Evolutionary conservation across 2,797 vertebrate species (phyloP).

Genomic region (Melanotaenia maccullochi): DNA sequence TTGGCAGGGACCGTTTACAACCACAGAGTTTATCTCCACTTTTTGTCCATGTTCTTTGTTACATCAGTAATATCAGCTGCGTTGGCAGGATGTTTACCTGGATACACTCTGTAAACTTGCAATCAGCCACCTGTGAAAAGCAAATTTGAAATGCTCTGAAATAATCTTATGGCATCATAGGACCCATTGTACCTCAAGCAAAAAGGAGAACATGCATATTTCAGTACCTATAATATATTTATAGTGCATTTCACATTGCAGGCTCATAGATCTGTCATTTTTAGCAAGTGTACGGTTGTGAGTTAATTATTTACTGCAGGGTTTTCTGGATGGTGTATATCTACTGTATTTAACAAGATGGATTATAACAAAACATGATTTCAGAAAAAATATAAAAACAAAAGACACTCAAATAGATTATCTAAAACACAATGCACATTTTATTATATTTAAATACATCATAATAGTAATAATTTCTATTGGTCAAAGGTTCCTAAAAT

Average conservation of each 20-base stretch:
- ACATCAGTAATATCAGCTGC: slow-evolving; percentile 27
- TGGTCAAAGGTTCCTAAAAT: slow-evolving; percentile 80
- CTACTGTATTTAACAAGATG: slow-evolving; percentile 12
- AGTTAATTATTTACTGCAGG: slow-evolving; percentile 51
- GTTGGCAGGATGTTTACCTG: slow-evolving; percentile 44
- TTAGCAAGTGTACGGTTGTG: slow-evolving; percentile 40
- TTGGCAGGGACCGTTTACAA: not conserved
- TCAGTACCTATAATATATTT: slow-evolving; percentile 64
- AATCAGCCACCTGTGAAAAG: slow-evolving; percentile 39
- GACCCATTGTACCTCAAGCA: slow-evolving; percentile 17
- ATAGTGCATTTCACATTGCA: slow-evolving; percentile 57
- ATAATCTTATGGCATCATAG: slow-evolving; percentile 11
- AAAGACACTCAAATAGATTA: slow-evolving; percentile 42
- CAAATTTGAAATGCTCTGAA: slow-evolving; percentile 23
- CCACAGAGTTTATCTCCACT: slow-evolving; percentile 6
- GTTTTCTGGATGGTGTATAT: not conserved
- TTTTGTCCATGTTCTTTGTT: slow-evolving; percentile 26
- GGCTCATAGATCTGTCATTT: slow-evolving; percentile 31
- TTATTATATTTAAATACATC: slow-evolving; percentile 86
- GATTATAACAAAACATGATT: slow-evolving; percentile 6
- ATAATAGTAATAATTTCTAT: slow-evolving; percentile 76
- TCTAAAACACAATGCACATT: slow-evolving; percentile 79
- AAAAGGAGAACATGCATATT: slow-evolving; percentile 49
- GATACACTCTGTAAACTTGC: slow-evolving; percentile 26
- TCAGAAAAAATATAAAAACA: slow-evolving; percentile 1